Conservation (phyloP, 2,113 vertebrate species). For the Coturnix japonica region DNA sequence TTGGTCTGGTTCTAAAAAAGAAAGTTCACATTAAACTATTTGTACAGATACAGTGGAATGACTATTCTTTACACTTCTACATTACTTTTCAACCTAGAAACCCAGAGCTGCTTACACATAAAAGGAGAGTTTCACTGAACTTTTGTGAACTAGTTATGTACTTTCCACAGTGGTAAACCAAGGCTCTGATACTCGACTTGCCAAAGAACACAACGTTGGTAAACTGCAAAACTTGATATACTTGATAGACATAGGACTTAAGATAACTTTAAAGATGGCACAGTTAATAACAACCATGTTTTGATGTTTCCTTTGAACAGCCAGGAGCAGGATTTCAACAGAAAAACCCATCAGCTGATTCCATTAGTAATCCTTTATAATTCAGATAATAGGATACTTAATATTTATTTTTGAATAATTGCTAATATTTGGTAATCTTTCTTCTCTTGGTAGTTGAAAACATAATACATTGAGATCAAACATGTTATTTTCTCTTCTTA, state of each 20-base stretch:
- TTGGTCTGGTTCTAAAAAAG: background rate
- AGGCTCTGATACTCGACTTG: background rate
- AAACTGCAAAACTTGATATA: background rate
- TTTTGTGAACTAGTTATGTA: background rate
- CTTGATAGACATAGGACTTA: fast-evolving
- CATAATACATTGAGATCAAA: background rate
- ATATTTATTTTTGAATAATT: background rate
- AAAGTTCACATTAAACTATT: background rate
- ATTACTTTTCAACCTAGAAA: background rate
- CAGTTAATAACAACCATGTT: background rate
- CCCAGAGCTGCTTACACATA: background rate
- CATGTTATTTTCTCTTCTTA: background rate
- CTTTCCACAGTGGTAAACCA: background rate
- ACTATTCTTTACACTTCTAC: background rate
- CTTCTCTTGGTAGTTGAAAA: background rate
- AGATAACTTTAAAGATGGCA: background rate
- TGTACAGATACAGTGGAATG: background rate
- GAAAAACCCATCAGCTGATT: background rate
- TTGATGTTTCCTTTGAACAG: background rate
- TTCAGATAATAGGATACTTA: background rate
- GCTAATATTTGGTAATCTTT: background rate
- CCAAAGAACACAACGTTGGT: background rate
- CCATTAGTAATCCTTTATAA: background rate
- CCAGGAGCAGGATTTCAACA: background rate
- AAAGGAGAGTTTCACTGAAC: background rate